phyloP scores from a whole-genome alignment of 2,888 invertebrate genomes.

The Osedax frankpressi region DNA sequence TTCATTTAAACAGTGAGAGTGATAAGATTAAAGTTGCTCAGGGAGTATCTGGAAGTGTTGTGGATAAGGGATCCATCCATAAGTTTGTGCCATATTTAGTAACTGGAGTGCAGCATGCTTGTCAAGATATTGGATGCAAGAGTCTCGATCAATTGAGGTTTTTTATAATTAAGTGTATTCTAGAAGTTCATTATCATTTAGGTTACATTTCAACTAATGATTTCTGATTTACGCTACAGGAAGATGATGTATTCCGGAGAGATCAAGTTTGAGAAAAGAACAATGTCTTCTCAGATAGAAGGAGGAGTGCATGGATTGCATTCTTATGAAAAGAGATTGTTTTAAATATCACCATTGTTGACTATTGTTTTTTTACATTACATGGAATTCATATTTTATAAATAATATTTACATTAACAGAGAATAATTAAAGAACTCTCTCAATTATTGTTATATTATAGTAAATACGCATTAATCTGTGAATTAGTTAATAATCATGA shows the following conservation, averaged over 20 bases:
- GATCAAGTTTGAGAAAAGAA: conserved; percentile 83
- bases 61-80: conserved; percentile 91
- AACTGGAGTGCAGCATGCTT: conserved; percentile 85
- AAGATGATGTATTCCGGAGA: conserved; percentile 70
- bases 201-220: too few species aligned
- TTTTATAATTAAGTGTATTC: too few species aligned
- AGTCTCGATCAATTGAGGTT: conserved; percentile 43
- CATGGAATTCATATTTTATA: too few species aligned
- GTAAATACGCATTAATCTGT: too few species aligned
- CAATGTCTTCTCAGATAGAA: conserved; percentile 86
- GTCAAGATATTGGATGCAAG: conserved; percentile 78
- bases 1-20: conserved; percentile 73
- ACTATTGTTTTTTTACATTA: too few species aligned
- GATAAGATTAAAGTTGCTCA: conserved; percentile 95
- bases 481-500: too few species aligned
- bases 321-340: conserved; percentile 54
- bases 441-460: too few species aligned
- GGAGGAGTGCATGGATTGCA: conserved; percentile 95
- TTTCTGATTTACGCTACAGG: conserved; percentile 31
- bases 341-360: too few species aligned
- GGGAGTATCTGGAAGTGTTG: conserved; percentile 93
- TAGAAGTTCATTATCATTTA: too few species aligned
- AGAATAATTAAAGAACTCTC: too few species aligned
- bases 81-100: conserved; percentile 88
- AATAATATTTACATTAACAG: too few species aligned